Percentiles rank a stretch among this genome's conserved stretches.
These are phyloP conservation scores for Oceanites oceanicus DNA, from an alignment of 2,113 vertebrate species.

Conservation along the genomic window DNA sequence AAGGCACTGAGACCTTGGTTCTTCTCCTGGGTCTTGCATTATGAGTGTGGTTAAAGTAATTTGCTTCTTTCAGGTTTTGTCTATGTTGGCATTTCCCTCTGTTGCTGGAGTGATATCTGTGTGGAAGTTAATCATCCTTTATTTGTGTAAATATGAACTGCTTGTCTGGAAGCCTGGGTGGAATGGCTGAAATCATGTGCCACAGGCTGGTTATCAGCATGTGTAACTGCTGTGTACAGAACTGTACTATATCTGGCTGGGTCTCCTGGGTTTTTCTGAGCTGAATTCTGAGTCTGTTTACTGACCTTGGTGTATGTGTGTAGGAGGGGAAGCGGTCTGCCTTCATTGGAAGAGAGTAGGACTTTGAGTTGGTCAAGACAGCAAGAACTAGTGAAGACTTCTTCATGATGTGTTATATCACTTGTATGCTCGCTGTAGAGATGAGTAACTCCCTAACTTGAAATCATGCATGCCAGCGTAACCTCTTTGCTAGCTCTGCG, in stretches of 20 bases:
- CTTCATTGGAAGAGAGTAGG: neutral
- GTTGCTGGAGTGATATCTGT: neutral
- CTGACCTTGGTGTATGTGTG: neutral
- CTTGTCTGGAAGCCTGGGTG: neutral
- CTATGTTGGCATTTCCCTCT: neutral
- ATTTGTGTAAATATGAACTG: neutral
- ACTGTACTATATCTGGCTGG: neutral
- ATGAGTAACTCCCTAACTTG: neutral
- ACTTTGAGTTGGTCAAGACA: neutral
- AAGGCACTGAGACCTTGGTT: neutral
- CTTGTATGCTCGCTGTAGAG: neutral
- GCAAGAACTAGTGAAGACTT: neutral
- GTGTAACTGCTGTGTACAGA: neutral
- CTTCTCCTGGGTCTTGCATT: neutral
- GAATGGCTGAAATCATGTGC: neutral
- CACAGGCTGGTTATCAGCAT: neutral
- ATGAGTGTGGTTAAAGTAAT: neutral
- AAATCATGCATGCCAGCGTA: neutral
- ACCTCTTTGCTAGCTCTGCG: neutral
- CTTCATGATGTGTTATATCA: neutral
- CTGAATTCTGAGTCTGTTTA: neutral
- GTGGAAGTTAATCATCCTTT: neutral
- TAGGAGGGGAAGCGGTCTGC: accelerated
- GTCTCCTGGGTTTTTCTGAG: neutral
- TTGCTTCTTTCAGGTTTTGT: neutral